phyloP scores from a whole-genome alignment of 1,140 invertebrate genomes.

The Sipha flava region DNA sequence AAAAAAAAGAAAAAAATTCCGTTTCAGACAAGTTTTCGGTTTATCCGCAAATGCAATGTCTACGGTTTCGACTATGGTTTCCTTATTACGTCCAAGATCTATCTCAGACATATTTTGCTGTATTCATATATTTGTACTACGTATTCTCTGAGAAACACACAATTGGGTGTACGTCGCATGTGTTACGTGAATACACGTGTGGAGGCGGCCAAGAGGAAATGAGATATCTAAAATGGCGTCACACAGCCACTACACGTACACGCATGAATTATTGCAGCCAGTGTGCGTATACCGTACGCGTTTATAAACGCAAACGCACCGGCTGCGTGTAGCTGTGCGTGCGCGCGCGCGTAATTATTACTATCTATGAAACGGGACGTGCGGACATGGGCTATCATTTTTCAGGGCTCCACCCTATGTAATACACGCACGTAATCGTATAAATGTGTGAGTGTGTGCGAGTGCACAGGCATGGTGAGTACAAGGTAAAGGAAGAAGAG shows the following conservation, averaged over 20 bases:
- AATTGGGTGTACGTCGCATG: too few relatives aligned
- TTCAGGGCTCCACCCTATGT: background rate
- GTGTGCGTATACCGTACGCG: background rate
- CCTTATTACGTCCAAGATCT: background rate
- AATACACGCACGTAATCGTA: background rate
- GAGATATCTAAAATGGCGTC: conserved; percentile 29
- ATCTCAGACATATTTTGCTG: background rate
- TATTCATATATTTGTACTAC: background rate
- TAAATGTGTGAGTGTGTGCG: too few relatives aligned
- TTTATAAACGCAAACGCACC: background rate
- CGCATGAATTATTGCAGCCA: too few relatives aligned
- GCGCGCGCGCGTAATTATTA: conserved; percentile 3
- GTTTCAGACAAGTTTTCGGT: too few relatives aligned
- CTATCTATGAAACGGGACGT: background rate
- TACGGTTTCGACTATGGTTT: too few relatives aligned
- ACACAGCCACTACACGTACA: background rate
- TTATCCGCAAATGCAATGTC: too few relatives aligned
- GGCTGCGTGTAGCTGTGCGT: background rate
- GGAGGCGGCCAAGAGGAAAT: conserved; percentile 5
- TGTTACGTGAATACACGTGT: background rate
- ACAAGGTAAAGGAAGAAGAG: too few relatives aligned
- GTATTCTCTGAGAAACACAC: background rate
- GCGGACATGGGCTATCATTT: conserved; percentile 6
- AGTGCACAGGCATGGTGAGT: too few relatives aligned
- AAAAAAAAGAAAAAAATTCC: too few relatives aligned